Conservation (phyloP, 2,888 invertebrate genomes). For the Nasonovia ribisnigri region DNA sequence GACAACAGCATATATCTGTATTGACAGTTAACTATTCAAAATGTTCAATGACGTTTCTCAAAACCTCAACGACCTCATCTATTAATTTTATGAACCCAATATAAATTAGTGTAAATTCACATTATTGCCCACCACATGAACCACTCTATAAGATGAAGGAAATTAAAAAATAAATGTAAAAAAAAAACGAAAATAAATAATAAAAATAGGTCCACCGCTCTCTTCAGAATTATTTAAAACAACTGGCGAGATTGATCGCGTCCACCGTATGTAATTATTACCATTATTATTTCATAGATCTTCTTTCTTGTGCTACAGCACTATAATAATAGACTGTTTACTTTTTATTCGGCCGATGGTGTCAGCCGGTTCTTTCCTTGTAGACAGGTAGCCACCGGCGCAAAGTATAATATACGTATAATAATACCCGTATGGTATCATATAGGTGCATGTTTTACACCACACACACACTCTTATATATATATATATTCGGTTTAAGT, state of each 20-base stretch:
- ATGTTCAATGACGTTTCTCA: not conserved
- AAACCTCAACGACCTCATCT: not conserved
- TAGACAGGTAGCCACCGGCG: constrained; percentile 51
- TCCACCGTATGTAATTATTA: not conserved
- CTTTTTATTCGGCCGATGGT: not conserved
- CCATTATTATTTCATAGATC: constrained; percentile 19
- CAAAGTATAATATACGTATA: constrained; percentile 2
- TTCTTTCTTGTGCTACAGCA: not conserved
- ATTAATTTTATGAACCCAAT: not conserved
- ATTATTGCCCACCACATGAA: not conserved
- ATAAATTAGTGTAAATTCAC: not conserved
- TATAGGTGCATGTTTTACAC: not conserved
- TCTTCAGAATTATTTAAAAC: not conserved
- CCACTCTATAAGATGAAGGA: not conserved
- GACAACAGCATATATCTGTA: not conserved
- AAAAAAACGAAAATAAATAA: not conserved
- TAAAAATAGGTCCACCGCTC: not conserved
- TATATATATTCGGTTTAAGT: not conserved
- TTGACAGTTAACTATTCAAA: not conserved
- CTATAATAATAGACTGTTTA: constrained; percentile 40
- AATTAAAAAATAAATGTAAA: not conserved
- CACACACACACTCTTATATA: not conserved
- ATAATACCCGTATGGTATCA: constrained; percentile 27
- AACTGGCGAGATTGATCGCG: not conserved
- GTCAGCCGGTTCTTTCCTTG: not conserved